Conservation (phyloP, 2,888 invertebrate genomes). For the Meghimatium bilineatum region DNA sequence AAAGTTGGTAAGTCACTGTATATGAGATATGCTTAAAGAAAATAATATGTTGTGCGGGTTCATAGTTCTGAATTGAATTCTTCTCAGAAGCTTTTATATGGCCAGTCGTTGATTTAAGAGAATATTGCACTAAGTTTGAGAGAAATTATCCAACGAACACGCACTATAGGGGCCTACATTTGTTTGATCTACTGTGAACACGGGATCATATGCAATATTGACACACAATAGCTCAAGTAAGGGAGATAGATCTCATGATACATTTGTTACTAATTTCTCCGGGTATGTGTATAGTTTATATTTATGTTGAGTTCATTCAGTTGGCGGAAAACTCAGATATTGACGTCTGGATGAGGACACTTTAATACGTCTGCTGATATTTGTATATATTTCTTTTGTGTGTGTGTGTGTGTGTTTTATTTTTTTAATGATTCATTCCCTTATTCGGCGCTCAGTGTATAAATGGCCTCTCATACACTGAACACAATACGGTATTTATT, state of each 20-base stretch:
- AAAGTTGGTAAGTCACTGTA: too few relatives aligned
- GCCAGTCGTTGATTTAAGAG: constrained; percentile 5
- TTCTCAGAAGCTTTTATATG: neutral
- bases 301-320: neutral
- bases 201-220: neutral
- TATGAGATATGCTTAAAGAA: too few relatives aligned
- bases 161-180: neutral
- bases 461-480: neutral
- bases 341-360: neutral
- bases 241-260: neutral
- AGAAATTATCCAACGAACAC: constrained; percentile 12
- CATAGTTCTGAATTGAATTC: neutral
- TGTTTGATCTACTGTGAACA: neutral
- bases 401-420: too few relatives aligned
- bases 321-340: neutral
- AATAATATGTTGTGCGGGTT: too few relatives aligned
- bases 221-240: neutral
- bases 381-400: constrained; percentile 19
- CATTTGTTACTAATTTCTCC: constrained; percentile 11
- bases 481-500: neutral
- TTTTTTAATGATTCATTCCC: neutral
- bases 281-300: neutral
- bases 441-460: neutral
- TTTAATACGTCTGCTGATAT: neutral
- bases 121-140: neutral